Conservation (phyloP, 2,888 invertebrate genomes). For the Strigamia crassipes region DNA sequence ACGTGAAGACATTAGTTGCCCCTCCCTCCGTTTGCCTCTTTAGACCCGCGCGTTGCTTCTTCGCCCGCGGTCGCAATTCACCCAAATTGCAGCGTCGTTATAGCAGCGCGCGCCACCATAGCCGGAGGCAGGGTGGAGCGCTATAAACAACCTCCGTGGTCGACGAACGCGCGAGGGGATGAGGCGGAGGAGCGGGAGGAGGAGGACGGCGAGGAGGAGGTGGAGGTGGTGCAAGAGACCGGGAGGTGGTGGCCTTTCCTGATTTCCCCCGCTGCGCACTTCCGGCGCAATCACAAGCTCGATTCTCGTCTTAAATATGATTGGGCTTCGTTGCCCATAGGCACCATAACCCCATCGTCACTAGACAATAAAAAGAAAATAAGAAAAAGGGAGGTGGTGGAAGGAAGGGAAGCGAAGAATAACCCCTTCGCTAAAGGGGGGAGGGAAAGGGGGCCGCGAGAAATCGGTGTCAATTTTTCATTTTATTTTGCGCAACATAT, state of each 20-base stretch:
- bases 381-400: neutral
- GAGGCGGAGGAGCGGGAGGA: neutral
- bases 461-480: neutral
- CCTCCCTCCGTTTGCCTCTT: conserved; percentile 8
- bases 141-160: conserved; percentile 34
- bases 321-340: conserved; percentile 22
- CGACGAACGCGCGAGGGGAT: conserved; percentile 15
- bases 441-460: neutral
- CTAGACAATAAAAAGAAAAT: conserved; percentile 17
- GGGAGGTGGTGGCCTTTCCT: conserved; percentile 34
- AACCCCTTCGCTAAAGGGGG: neutral
- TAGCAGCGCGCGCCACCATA: conserved; percentile 32
- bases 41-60: conserved; percentile 38
- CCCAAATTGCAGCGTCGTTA: conserved; percentile 44
- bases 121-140: conserved; percentile 38
- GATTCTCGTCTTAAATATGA: conserved; percentile 26
- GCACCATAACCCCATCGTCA: conserved; percentile 33
- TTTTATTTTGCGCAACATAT: conserved; percentile 9
- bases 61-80: conserved; percentile 42
- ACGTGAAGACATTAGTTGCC: conserved; percentile 44
- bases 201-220: neutral
- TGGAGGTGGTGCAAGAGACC: neutral
- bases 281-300: conserved; percentile 37
- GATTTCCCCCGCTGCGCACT: conserved; percentile 37
- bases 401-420: neutral